A percentile compares a stretch with the other conserved stretches of the same genome.
Evolutionary conservation across 2,888 invertebrate species (phyloP).

Genomic region (Cephus spinipes): DNA sequence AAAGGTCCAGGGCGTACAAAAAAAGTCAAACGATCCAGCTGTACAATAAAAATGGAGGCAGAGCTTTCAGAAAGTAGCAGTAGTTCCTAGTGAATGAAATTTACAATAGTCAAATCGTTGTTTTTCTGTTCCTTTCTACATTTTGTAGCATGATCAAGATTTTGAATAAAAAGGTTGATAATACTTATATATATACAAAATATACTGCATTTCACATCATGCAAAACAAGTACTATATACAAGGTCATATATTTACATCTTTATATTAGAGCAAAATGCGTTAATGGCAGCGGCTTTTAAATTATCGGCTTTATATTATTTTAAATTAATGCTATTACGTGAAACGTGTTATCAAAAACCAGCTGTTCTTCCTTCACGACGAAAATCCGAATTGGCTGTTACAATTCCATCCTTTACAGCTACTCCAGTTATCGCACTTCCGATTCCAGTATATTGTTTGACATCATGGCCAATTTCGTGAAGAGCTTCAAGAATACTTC

Average conservation of each 20-base stretch:
- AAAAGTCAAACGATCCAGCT: slow-evolving; percentile 64
- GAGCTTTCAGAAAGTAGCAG: slow-evolving; percentile 77
- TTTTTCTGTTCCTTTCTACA: background rate
- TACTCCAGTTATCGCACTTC: slow-evolving; percentile 59
- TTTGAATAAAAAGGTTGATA: background rate
- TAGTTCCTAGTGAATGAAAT: slow-evolving; percentile 64
- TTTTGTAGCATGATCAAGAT: background rate
- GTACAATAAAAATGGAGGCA: slow-evolving; percentile 72
- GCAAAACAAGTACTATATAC: background rate
- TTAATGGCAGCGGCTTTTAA: background rate
- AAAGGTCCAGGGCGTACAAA: slow-evolving; percentile 71
- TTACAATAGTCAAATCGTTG: background rate
- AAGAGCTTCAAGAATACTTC: slow-evolving; percentile 42
- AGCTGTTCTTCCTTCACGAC: slow-evolving; percentile 53
- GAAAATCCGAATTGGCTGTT: slow-evolving; percentile 58
- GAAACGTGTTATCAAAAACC: slow-evolving; percentile 39
- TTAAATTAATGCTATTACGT: background rate
- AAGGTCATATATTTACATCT: background rate
- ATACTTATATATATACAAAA: no score
- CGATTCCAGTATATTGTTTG: slow-evolving; percentile 51
- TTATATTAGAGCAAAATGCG: background rate
- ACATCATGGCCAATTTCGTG: slow-evolving; percentile 48
- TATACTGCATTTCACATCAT: background rate
- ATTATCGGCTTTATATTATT: no score
- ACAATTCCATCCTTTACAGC: slow-evolving; percentile 40